Conservation (phyloP, 1,140 invertebrate species). For the Lepidurus arcticus region DNA sequence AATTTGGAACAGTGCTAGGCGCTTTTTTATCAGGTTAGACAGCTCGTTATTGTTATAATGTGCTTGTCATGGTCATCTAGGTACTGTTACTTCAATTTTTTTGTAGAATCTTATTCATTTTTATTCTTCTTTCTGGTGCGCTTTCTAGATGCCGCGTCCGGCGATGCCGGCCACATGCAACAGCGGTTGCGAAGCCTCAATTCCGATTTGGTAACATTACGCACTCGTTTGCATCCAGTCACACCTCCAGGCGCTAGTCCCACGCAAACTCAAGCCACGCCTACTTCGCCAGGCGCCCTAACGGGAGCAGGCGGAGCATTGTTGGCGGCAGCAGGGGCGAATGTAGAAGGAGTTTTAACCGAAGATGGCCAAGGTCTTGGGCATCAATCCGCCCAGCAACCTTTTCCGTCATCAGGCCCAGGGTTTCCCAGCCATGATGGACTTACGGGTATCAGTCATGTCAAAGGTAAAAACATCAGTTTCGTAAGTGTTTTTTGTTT, state of each 20-base stretch:
- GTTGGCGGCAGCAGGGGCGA: conserved; percentile 36
- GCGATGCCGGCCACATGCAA: conserved; percentile 85
- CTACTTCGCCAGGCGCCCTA: conserved; percentile 28
- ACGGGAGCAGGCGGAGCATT: conserved; percentile 48
- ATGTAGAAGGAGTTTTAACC: conserved; percentile 24
- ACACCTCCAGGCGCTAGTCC: conserved; percentile 30
- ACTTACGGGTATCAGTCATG: neutral
- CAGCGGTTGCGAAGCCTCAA: conserved; percentile 79
- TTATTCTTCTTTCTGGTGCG: conserved; percentile 32
- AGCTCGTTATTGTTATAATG: neutral
- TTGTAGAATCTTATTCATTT: neutral
- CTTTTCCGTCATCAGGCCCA: neutral
- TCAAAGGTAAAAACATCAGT: neutral
- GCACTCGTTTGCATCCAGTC: conserved; percentile 60
- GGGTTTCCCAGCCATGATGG: conserved; percentile 20
- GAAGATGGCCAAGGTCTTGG: neutral
- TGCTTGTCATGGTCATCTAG: conserved; percentile 17
- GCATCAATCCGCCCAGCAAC: conserved; percentile 21
- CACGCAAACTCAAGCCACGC: conserved; percentile 20
- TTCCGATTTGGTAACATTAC: conserved; percentile 79
- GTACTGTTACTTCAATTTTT: conserved; percentile 9
- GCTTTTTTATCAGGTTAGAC: neutral
- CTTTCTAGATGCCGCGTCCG: conserved; percentile 79
- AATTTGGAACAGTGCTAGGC: neutral
- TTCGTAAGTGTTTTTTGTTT: neutral